phyloP scores from a whole-genome alignment of 1,140 invertebrate species.

The Microplitis mediator region DNA sequence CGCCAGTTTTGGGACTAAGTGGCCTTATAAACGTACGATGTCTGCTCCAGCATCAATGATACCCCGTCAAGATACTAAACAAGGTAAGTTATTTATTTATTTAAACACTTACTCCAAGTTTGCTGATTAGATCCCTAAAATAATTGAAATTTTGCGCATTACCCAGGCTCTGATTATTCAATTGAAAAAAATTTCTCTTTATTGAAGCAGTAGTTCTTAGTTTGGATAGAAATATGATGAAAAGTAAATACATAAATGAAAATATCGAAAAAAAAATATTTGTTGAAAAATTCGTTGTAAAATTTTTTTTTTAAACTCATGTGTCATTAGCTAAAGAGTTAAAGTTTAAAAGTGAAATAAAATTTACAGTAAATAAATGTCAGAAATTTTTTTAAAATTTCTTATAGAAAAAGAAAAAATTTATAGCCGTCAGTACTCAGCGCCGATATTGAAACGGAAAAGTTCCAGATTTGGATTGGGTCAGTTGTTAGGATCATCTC shows the following conservation, averaged over 20 bases:
- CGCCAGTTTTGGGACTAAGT: conserved; percentile 89
- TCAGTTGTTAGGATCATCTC: conserved; percentile 76
- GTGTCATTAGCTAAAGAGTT: no score
- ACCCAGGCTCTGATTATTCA: no score
- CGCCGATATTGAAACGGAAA: conserved; percentile 88
- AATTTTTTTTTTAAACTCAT: no score
- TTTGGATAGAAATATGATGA: no score
- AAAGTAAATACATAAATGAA: no score
- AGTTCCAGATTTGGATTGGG: conserved; percentile 89
- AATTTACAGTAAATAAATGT: not conserved
- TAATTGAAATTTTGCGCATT: no score
- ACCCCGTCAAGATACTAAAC: conserved; percentile 75
- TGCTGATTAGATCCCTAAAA: no score
- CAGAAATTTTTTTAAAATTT: conserved; percentile 16
- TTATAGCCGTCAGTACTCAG: conserved; percentile 87
- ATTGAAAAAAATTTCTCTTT: not conserved
- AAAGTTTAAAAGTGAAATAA: not conserved
- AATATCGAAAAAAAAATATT: no score
- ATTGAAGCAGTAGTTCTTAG: not conserved
- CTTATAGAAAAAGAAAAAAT: conserved; percentile 84
- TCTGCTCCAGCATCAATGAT: conserved; percentile 86
- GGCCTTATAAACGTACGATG: conserved; percentile 94
- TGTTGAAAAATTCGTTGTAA: no score
- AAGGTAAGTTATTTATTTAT: conserved; percentile 62
- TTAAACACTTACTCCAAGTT: no score